Evolutionary conservation across 30 jellyfish, hydroid and myxozoan species (phyloP), one percentile per base, ranked within the genome.

Genomic region (Clytia hemisphaerica): DNA sequence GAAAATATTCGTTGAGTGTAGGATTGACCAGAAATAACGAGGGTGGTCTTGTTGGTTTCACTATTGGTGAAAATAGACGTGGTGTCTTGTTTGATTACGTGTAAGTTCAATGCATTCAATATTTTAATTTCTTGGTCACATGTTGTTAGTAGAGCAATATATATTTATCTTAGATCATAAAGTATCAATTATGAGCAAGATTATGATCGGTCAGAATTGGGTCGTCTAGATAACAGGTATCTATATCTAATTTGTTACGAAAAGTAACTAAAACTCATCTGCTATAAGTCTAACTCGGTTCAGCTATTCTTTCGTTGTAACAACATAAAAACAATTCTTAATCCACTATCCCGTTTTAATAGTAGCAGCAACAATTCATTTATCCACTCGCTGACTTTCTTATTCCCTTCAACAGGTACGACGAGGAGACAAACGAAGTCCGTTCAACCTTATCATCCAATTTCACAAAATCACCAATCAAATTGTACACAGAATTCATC

Each of bases 31-130:
- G 80, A 9, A 24, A 49, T 14, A 69, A 63, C 14, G 81, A 73
- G 22, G 51, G 58, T 50, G 99, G 99, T 14, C 77, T 82, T 4
- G 48, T 82, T 71, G 99, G 95, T 2, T 85, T 84, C 29, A 74
- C 99, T 5, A 77, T 81, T 78, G 99, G 99, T 30, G 79, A 82
- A 48, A 47, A 91, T 10, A 57, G 77, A 1, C 76, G 78, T 47
- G 99, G 99, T 37, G 18, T 91, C 15, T 61, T 50, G 36, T 59
- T 91, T 6, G 54, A 67, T 31, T 91, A 91, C 70, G 65, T 42
- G 99, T 82, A 44, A 50, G 89, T 53, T n/a, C 15, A 25, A 9
- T 65, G 33, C 62, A 21, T 37, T 21, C 37, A 6, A 21, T 58
- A 42, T n/a, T 42, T 42, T 12, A 42, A 42, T 42, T 42, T 10